Percentiles rank a stretch among this genome's conserved stretches.
Evolutionary conservation across 2,888 invertebrate species (phyloP).

Genomic region (Scelioninae gen. 2): DNA sequence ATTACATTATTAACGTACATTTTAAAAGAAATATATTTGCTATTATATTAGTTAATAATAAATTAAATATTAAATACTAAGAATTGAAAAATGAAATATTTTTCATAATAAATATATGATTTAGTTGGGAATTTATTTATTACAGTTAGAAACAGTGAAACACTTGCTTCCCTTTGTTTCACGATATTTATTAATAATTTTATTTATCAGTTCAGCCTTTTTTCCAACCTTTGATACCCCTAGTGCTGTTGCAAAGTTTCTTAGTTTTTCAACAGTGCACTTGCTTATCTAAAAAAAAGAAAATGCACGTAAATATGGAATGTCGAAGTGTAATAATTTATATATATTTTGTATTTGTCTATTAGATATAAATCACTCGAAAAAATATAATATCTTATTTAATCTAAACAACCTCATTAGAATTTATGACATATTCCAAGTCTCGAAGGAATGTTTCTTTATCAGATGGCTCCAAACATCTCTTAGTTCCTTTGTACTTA

Average conservation of each 20-base stretch:
- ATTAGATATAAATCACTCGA: not conserved
- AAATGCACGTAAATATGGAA: not conserved
- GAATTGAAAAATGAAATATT: too few species aligned
- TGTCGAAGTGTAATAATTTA: not conserved
- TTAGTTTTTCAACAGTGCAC: slow-evolving; percentile 27
- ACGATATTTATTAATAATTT: slow-evolving; percentile 15
- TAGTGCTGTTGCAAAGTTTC: slow-evolving; percentile 13
- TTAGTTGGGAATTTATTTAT: too few species aligned
- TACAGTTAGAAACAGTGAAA: too few species aligned
- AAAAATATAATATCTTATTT: not conserved
- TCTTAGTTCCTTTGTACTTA: slow-evolving; percentile 19
- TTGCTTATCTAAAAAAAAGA: slow-evolving; percentile 15
- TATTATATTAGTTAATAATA: too few species aligned
- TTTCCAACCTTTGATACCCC: slow-evolving; percentile 27
- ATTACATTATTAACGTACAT: too few species aligned
- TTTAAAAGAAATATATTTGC: too few species aligned
- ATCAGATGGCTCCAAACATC: slow-evolving; percentile 2
- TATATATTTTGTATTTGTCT: not conserved
- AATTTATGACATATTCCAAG: slow-evolving; percentile 2
- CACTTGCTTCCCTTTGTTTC: not conserved
- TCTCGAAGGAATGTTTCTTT: slow-evolving; percentile 11
- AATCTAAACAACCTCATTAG: not conserved
- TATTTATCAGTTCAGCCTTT: slow-evolving; percentile 25
- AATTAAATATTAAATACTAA: too few species aligned
- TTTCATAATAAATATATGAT: too few species aligned